Conservation (phyloP, 1,140 invertebrate species). For the Arctopsyche grandis region DNA sequence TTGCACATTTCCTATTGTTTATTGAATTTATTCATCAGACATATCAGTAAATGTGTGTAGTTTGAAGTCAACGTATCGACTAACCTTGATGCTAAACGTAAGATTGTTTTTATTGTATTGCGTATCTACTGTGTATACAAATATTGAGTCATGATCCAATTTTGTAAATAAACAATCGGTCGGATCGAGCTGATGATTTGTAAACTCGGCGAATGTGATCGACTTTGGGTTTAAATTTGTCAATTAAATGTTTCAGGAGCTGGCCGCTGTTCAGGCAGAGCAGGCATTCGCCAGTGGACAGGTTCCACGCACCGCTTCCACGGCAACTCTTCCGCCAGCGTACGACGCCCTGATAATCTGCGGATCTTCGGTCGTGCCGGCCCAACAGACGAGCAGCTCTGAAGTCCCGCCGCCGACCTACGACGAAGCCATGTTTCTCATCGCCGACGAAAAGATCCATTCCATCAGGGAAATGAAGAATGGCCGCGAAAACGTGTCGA, state of each 20-base stretch:
- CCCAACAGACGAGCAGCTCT: conserved; percentile 60
- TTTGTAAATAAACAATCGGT: too few relatives aligned
- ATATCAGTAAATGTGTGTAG: too few relatives aligned
- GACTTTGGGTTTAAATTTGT: too few relatives aligned
- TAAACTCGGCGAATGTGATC: too few relatives aligned
- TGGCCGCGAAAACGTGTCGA: conserved; percentile 26
- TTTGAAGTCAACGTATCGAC: too few relatives aligned
- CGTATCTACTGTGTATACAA: too few relatives aligned
- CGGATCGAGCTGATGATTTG: too few relatives aligned
- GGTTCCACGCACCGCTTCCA: conserved; percentile 65
- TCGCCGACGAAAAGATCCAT: conserved; percentile 63
- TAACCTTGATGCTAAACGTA: too few relatives aligned
- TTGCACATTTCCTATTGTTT: too few relatives aligned
- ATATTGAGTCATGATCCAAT: too few relatives aligned
- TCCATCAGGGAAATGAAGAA: conserved; percentile 29
- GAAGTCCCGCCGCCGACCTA: conserved; percentile 70
- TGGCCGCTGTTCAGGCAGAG: conserved; percentile 66
- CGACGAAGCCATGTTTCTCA: conserved; percentile 70
- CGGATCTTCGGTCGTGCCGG: conserved; percentile 59
- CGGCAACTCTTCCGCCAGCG: conserved; percentile 68
- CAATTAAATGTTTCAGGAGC: conserved; percentile 60
- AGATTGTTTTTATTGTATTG: too few relatives aligned
- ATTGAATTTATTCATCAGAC: too few relatives aligned
- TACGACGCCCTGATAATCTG: conserved; percentile 67
- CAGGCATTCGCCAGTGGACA: conserved; percentile 60